Percentiles rank a stretch among this genome's conserved stretches.
phyloP scores from a whole-genome alignment of 37 sponge, comb jelly and placozoan genomes.

The Ephydatia muelleri region DNA sequence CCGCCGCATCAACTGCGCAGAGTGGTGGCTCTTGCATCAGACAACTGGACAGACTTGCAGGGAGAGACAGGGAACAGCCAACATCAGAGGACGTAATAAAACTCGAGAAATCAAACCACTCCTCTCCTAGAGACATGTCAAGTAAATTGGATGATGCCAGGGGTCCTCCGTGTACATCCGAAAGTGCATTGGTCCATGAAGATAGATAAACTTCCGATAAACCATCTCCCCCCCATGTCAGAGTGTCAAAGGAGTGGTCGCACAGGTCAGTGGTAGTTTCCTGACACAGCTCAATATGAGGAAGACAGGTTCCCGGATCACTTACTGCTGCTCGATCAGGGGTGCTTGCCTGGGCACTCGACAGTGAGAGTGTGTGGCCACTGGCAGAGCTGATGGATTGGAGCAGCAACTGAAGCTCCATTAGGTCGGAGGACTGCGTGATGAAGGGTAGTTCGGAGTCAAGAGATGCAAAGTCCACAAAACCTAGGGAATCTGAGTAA shows the following conservation, averaged over 20 bases:
- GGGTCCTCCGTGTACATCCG: background rate
- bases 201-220: background rate
- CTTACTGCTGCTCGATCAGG: background rate
- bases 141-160: background rate
- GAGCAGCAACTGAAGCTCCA: background rate
- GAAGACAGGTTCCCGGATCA: background rate
- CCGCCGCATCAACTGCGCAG: no score
- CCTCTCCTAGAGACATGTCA: background rate
- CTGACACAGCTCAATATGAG: no score
- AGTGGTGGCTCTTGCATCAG: background rate
- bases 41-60: background rate
- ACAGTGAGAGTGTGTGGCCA: background rate
- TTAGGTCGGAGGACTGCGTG: background rate
- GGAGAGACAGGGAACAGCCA: background rate
- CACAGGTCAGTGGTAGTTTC: no score
- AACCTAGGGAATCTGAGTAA: background rate
- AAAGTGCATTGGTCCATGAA: background rate
- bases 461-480: background rate
- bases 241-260: no score
- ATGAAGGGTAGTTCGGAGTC: background rate
- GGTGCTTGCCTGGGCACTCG: background rate
- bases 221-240: background rate
- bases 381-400: background rate
- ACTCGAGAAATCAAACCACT: background rate
- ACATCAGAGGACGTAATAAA: background rate